Conservation (phyloP, 2,888 invertebrate species). For the Thecocarcelia acutangulata region DNA sequence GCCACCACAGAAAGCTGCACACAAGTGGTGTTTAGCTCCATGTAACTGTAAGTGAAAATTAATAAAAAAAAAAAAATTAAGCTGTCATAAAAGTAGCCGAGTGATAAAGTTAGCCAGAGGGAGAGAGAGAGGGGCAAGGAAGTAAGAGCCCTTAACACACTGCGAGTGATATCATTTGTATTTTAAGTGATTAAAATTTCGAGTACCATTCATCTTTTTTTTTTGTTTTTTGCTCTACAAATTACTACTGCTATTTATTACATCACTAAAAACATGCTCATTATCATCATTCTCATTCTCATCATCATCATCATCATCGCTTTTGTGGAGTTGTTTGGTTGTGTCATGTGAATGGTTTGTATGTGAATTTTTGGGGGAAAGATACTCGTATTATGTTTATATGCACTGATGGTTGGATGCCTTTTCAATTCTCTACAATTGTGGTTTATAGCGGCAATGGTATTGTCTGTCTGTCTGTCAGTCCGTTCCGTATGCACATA, state of each 20-base stretch:
- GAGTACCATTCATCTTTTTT: slow-evolving; percentile 57
- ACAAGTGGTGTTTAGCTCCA: slow-evolving; percentile 24
- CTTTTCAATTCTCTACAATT: slow-evolving; percentile 52
- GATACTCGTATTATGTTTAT: slow-evolving; percentile 18
- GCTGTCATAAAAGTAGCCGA: too few species aligned
- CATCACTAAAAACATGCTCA: slow-evolving; percentile 10
- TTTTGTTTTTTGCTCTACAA: slow-evolving; percentile 14
- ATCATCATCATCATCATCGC: slow-evolving; percentile 4
- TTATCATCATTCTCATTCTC: neutral
- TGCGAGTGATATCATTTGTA: slow-evolving; percentile 54
- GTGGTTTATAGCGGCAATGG: slow-evolving; percentile 18
- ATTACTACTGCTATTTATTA: slow-evolving; percentile 58
- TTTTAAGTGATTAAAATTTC: slow-evolving; percentile 61
- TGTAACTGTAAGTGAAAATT: neutral
- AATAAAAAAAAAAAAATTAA: neutral
- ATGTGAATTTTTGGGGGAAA: slow-evolving; percentile 12
- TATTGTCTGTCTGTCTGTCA: neutral
- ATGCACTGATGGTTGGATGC: slow-evolving; percentile 48
- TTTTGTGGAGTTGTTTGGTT: slow-evolving; percentile 17
- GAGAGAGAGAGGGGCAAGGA: neutral
- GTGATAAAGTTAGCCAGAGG: neutral
- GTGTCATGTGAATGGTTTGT: slow-evolving; percentile 22
- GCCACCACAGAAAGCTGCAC: slow-evolving; percentile 8
- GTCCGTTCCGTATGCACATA: neutral
- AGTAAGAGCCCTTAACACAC: neutral